Percentiles rank a stretch among this genome's conserved stretches.
Conservation (phyloP, 2,797 vertebrate species). For the Cirrhinus molitorella region DNA sequence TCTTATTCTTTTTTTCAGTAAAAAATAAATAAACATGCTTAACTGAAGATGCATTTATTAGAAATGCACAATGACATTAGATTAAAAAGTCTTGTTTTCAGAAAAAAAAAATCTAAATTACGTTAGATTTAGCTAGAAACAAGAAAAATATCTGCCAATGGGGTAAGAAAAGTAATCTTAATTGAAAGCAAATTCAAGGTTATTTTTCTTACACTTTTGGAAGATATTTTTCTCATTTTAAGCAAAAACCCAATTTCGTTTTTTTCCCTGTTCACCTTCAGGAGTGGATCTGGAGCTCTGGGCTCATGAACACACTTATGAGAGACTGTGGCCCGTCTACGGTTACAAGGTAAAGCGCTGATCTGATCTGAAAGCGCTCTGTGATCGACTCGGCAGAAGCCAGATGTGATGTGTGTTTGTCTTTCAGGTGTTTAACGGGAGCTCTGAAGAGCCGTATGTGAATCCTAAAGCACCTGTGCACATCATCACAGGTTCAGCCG, state of each 20-base stretch:
- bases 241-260: too few species aligned
- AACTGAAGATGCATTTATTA: too few species aligned
- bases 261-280: constrained; percentile 63
- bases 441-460: constrained; percentile 81
- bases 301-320: constrained; percentile 92
- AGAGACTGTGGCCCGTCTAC: constrained; percentile 90
- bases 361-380: not conserved
- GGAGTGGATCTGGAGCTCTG: constrained; percentile 90
- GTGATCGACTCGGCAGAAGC: not conserved
- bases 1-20: not conserved
- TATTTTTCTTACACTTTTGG: too few species aligned
- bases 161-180: too few species aligned
- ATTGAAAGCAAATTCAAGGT: too few species aligned
- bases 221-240: too few species aligned
- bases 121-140: too few species aligned
- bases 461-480: constrained; percentile 88
- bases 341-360: constrained; percentile 80
- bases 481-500: constrained; percentile 90
- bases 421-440: constrained; percentile 86
- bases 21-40: too few species aligned
- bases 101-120: too few species aligned
- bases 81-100: too few species aligned
- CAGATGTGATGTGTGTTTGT: not conserved
- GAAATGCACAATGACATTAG: too few species aligned
- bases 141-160: too few species aligned